A percentile compares a stretch with the other conserved stretches of the same genome.
Evolutionary conservation across 1,140 invertebrate genomes (phyloP).

Genomic region (Oreohelix idahoensis): DNA sequence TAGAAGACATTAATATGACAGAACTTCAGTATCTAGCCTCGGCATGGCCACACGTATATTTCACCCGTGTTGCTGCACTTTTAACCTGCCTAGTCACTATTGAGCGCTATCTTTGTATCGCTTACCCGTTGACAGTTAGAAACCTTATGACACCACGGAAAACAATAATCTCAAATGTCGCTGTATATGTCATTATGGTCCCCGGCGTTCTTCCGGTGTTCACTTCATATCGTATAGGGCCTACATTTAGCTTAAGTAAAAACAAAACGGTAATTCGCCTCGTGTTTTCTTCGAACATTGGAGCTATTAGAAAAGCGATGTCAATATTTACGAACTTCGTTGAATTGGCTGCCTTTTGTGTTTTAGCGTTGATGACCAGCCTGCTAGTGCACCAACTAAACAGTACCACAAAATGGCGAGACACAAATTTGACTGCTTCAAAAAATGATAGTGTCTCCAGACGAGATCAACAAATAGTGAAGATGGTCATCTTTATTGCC

Average conservation of each 20-base stretch:
- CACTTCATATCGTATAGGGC: neutral
- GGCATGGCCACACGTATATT: constrained; percentile 14
- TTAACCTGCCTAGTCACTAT: neutral
- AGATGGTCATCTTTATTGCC: too few species aligned
- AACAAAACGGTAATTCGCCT: neutral
- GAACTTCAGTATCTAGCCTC: neutral
- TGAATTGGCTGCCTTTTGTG: neutral
- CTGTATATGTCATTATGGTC: neutral
- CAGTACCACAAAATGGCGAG: neutral
- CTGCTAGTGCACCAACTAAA: neutral
- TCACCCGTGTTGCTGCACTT: neutral
- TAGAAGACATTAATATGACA: neutral
- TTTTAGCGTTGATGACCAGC: neutral
- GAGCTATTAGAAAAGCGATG: neutral
- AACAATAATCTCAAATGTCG: neutral
- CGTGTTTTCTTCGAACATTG: too few species aligned
- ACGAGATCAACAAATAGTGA: too few species aligned
- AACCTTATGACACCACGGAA: neutral
- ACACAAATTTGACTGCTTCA: too few species aligned
- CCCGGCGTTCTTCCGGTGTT: neutral
- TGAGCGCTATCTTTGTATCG: too few species aligned
- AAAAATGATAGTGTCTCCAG: too few species aligned
- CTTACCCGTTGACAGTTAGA: constrained; percentile 5
- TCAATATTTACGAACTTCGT: neutral
- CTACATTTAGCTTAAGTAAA: neutral